These are phyloP conservation scores for Rhombomys opimus DNA, from an alignment of 2,113 vertebrate genomes.

Conservation along the genomic window DNA sequence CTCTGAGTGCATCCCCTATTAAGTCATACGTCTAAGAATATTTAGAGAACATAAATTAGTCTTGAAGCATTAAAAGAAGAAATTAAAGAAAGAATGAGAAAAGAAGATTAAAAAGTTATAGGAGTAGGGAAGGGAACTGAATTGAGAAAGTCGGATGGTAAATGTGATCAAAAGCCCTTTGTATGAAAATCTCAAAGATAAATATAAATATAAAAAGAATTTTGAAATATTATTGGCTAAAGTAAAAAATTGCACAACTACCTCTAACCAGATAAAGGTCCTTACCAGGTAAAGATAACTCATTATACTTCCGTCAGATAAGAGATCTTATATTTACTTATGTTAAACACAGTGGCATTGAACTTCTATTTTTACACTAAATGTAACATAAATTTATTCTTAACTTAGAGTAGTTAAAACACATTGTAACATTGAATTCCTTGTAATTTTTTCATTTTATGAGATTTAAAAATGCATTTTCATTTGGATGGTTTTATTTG, in stretches of 20 bases:
- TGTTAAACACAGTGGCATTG: not conserved
- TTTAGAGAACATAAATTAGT: not conserved
- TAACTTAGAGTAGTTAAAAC: conserved; percentile 12
- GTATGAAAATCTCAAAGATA: not conserved
- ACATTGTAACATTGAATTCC: conserved; percentile 18
- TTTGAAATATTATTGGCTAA: not conserved
- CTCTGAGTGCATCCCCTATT: not conserved
- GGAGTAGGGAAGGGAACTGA: not conserved
- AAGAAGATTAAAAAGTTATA: not conserved
- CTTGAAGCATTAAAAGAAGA: not conserved
- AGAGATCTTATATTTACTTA: not conserved
- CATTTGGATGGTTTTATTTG: conserved; percentile 12
- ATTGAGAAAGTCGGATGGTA: not conserved
- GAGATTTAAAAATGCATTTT: conserved; percentile 21
- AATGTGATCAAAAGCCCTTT: too few relatives aligned
- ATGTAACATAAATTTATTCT: conserved; percentile 22
- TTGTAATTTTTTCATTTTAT: not conserved
- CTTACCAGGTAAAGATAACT: not conserved
- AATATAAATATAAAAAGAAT: not conserved
- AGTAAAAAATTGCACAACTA: not conserved
- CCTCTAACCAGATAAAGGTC: not conserved
- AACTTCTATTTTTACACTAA: not conserved
- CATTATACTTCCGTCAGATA: conserved; percentile 6
- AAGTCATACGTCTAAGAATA: not conserved
- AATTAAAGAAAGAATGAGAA: not conserved